A percentile compares a stretch with the other conserved stretches of the same genome.
phyloP scores from a whole-genome alignment of 2,113 vertebrate genomes.

The Xenotilapia flavipinnis region DNA sequence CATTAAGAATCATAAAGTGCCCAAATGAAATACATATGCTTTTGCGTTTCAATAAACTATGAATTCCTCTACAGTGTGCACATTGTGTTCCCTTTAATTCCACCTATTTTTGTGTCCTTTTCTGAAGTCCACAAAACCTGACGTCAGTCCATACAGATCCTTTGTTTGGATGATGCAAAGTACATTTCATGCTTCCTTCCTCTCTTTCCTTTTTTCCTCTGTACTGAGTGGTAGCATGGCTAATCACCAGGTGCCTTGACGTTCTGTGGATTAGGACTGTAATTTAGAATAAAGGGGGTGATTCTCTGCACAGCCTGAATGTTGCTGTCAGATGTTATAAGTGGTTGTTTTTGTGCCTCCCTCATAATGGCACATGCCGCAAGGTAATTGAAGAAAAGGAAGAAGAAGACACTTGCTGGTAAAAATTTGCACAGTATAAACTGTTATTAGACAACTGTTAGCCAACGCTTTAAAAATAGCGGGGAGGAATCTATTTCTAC shows the following conservation, averaged over 20 bases:
- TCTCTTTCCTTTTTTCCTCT: background rate
- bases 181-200: constrained; percentile 36
- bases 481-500: constrained; percentile 31
- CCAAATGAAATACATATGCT: constrained; percentile 27
- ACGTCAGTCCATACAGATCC: background rate
- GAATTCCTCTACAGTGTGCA: constrained; percentile 24
- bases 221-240: background rate
- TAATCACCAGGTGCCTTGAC: constrained; percentile 43
- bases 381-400: constrained; percentile 65
- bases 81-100: constrained; percentile 38
- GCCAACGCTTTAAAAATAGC: constrained; percentile 51
- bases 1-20: constrained; percentile 53
- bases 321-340: constrained; percentile 44
- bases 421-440: constrained; percentile 84
- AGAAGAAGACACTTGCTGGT: constrained; percentile 89
- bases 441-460: constrained; percentile 27
- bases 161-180: constrained; percentile 35
- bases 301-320: constrained; percentile 39
- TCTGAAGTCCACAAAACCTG: background rate
- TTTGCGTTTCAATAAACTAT: constrained; percentile 4
- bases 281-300: constrained; percentile 37
- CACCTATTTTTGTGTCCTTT: background rate
- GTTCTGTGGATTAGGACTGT: constrained; percentile 15
- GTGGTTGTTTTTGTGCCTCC: constrained; percentile 35
- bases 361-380: constrained; percentile 71